Base-by-base conservation (phyloP, 2,113 vertebrate species). In the Lagenorhynchus albirostris region DNA sequence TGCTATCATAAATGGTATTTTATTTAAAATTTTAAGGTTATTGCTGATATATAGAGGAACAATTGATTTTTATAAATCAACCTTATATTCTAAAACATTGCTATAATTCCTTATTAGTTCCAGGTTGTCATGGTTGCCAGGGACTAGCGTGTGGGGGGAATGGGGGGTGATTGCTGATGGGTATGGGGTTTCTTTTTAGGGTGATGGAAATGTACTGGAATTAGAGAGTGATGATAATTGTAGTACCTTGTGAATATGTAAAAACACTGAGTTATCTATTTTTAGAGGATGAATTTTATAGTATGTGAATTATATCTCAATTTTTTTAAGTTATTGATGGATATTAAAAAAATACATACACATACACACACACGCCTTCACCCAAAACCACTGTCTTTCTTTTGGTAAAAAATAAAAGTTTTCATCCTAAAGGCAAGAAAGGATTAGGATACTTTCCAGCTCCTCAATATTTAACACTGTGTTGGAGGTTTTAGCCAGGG, bases 121-220 rank as follows among this genome's bases (percentile, higher is more conserved):
- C 20, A 71, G 14, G 36, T 60, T 60, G 33, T 6, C 41, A 21
- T 33, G 50, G 11, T 65, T 93, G 18, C 44, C 4, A 18, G 44
- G 53, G 13, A 26, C 18, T 44, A 41, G 90, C 2, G 0, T 60
- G 33, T 9, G 0, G 2, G 7, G 14, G 13, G 2, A 12, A 26
- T 14, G 20, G 26, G 8, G 9, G 44, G 26, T 44, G 60, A 18
- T 14, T 25, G 41, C 17, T 55, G 13, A 67, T 67, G 60, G 13
- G 4, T 67, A 17, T 58, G 21, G 44, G 80, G 10, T 77, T 74
- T 77, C 13, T 58, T 93, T 92, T 65, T 3, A 76, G 14, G 0
- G 25, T n/a, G 76, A 23, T n/a, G 10, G 53, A 77, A 79, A 53
- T n/a, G 18, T 13, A n/a, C 71, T 77, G 14, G 33, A 33, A 67